A percentile compares a stretch with the other conserved stretches of the same genome.
Conservation (phyloP, 2,797 vertebrate genomes). For the Spea hammondii region DNA sequence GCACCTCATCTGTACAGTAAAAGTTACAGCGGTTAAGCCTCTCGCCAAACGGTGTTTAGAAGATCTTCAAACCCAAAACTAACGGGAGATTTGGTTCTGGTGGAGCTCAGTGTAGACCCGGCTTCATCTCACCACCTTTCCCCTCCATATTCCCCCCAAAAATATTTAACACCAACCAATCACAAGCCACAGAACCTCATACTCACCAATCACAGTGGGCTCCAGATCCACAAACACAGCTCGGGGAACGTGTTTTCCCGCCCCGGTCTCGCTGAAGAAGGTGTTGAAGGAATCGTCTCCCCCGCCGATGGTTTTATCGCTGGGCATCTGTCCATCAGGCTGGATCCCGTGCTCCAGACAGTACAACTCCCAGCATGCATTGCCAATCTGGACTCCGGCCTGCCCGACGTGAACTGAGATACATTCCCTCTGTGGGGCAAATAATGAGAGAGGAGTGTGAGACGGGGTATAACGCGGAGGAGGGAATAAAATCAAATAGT, state of each 20-base stretch:
- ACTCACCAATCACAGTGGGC: constrained; percentile 56
- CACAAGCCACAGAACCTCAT: neutral
- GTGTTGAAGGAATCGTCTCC: constrained; percentile 72
- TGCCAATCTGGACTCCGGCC: constrained; percentile 46
- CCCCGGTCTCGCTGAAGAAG: constrained; percentile 76
- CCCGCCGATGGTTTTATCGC: constrained; percentile 63
- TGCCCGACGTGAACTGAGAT: constrained; percentile 46
- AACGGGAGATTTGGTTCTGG: no score
- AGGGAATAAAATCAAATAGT: no score
- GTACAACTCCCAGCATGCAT: constrained; percentile 48
- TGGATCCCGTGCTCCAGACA: constrained; percentile 45
- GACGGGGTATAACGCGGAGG: constrained; percentile 58
- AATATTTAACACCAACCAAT: neutral
- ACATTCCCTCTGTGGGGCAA: constrained; percentile 35
- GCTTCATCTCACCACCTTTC: no score
- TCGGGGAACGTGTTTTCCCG: constrained; percentile 72
- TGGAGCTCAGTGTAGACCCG: no score
- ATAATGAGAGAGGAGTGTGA: neutral
- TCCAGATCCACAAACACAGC: constrained; percentile 77
- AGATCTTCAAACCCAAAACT: no score
- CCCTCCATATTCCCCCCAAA: no score
- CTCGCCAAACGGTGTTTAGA: no score
- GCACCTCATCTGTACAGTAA: constrained; percentile 65
- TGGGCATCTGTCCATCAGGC: constrained; percentile 63
- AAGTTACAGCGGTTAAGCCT: neutral